These are phyloP conservation scores for Diabrotica undecimpunctata DNA, from an alignment of 1,140 invertebrate species.

Conservation along the genomic window DNA sequence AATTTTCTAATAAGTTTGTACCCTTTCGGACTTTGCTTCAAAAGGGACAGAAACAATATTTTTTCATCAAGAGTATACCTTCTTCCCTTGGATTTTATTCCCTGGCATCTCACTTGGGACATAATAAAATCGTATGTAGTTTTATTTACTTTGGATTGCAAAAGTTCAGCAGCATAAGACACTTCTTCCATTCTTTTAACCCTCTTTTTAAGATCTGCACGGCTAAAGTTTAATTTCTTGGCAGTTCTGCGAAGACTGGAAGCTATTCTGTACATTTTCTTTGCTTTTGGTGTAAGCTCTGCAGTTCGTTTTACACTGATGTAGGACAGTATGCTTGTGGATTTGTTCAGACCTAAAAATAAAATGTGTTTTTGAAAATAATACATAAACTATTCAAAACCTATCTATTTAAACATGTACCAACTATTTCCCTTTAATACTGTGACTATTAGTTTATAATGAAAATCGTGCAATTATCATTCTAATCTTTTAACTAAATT, in stretches of 20 bases:
- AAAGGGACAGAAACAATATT: constrained; percentile 31
- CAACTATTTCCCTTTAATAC: too few relatives aligned
- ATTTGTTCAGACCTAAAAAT: too few relatives aligned
- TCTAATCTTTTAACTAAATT: too few relatives aligned
- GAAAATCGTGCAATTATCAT: too few relatives aligned
- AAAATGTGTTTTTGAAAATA: too few relatives aligned
- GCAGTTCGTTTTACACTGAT: background rate
- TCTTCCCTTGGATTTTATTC: constrained; percentile 20
- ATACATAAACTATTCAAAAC: constrained; percentile 29
- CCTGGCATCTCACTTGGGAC: constrained; percentile 21
- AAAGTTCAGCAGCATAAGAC: background rate
- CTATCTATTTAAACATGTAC: too few relatives aligned
- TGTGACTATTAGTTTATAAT: too few relatives aligned
- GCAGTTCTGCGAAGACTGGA: constrained; percentile 3
- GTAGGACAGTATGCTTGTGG: too few relatives aligned
- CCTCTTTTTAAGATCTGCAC: background rate
- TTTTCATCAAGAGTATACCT: constrained; percentile 34
- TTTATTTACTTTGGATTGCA: constrained; percentile 11
- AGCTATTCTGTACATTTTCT: background rate
- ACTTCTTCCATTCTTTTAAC: background rate
- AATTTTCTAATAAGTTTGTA: constrained; percentile 31
- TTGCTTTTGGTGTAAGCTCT: constrained; percentile 11
- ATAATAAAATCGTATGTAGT: constrained; percentile 24
- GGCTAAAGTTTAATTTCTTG: background rate
- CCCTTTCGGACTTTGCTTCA: constrained; percentile 37